Evolutionary conservation across 2,113 vertebrate genomes (phyloP).

Genomic region (Gymnocephalus cernua): DNA sequence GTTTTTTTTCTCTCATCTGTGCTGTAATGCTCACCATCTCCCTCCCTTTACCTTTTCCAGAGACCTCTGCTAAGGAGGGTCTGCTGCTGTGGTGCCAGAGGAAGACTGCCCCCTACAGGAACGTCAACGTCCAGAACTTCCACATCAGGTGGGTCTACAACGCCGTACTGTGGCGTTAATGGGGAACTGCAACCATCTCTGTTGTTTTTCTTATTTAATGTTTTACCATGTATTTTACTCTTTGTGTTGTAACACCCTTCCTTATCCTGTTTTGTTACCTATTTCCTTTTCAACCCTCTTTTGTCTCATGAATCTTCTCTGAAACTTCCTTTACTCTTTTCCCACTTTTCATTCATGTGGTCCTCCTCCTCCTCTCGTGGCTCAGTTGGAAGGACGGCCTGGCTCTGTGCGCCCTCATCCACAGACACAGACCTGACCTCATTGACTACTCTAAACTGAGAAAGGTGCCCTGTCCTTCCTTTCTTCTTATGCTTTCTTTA

Average conservation of each 20-base stretch:
- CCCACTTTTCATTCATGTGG: neutral
- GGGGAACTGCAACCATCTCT: conserved; percentile 11
- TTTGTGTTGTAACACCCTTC: neutral
- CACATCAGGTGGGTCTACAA: conserved; percentile 89
- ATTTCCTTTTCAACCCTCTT: neutral
- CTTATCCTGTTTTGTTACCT: neutral
- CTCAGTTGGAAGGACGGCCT: conserved; percentile 94
- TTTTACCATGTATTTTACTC: neutral
- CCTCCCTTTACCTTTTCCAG: conserved; percentile 67
- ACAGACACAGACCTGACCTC: conserved; percentile 94
- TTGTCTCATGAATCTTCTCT: neutral
- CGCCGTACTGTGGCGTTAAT: conserved; percentile 36
- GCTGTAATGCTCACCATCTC: neutral
- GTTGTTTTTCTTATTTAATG: neutral
- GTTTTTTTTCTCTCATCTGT: neutral
- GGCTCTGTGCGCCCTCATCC: conserved; percentile 94
- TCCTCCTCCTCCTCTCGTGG: neutral
- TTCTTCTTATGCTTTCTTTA: neutral
- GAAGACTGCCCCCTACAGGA: conserved; percentile 94
- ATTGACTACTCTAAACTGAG: conserved; percentile 94
- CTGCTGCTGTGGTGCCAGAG: conserved; percentile 94
- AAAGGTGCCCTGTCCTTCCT: conserved; percentile 82
- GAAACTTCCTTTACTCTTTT: neutral
- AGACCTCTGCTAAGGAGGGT: conserved; percentile 95
- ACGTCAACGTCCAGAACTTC: conserved; percentile 96